Evolutionary conservation across 1,140 invertebrate species (phyloP), one percentile per base, ranked within the genome.

Genomic region (Atta texana): DNA sequence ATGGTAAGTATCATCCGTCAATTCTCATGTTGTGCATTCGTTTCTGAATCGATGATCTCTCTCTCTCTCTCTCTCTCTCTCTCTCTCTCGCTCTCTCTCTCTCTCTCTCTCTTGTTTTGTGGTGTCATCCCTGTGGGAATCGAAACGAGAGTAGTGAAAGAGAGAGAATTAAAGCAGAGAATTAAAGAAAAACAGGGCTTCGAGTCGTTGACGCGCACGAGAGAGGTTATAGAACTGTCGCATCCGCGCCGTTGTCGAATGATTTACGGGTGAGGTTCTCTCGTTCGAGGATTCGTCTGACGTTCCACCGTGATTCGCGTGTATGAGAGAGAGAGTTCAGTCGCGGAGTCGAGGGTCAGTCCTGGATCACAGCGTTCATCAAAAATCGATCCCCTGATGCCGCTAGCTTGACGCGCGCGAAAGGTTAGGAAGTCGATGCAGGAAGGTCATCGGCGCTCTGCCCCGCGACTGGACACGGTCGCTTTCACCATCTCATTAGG

Each of bases 151-250:
- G 53, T 0, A 6, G 3, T 21, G 28, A 18, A 55, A 66, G 14
- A 24, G 44, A 10, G 1, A 66, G 64, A 87, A 6, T 39, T 14
- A 53, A 76, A 31, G 21, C 39, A 59, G 31, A 16, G 31, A 34
- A 34, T 34, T 34, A 6, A 34, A 34, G 14, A 3, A 55, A 7
- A 44, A 53, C 12, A 12, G 2, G 51, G 28, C 24, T 6, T 34
- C 16, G 16, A 18, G 31, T 34, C 21, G 31, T 84, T 16, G 44
- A 53, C 76, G 76, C 76, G 76, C 49, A 44, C 49, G 74, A 39
- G 18, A 39, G 18, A 69, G 89, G 87, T 89, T 91, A 91, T 89
- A 64, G 82, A 87, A 87, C 21, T 21, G 14, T 82, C 39, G 14
- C 74, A 87, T 49, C 14, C 66, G 76, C 87, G 87, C 86, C 86